Conservation (phyloP, 2,113 vertebrate genomes). For the Heteronetta atricapilla region DNA sequence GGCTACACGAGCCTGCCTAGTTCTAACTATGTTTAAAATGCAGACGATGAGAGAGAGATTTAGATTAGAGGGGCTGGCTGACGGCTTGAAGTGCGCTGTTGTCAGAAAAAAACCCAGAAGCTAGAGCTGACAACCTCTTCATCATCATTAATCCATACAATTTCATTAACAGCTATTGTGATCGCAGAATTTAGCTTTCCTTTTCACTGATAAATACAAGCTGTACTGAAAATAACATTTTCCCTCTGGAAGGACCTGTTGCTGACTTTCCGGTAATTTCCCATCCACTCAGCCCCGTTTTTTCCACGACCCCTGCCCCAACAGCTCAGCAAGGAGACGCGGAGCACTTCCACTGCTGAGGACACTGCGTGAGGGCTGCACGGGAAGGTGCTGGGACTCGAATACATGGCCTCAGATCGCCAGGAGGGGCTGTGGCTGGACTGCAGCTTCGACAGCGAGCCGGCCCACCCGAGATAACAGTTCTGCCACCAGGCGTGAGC, state of each 20-base stretch:
- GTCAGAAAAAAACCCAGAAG: background rate
- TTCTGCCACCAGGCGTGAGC: accelerated
- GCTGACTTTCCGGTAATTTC: background rate
- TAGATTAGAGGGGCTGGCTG: background rate
- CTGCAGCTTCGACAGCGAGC: background rate
- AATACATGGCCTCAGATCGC: background rate
- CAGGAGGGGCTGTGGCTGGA: background rate
- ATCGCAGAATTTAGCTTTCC: background rate
- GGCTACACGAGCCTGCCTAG: background rate
- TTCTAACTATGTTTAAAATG: background rate
- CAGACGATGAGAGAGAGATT: background rate
- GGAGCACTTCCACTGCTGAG: background rate
- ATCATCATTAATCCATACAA: background rate
- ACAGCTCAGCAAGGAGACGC: background rate
- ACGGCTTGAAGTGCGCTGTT: background rate
- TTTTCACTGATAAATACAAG: background rate
- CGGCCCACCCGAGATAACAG: background rate
- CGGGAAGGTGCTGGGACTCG: background rate
- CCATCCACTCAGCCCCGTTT: background rate
- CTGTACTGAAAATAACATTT: background rate
- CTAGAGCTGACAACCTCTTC: background rate
- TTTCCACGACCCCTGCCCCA: background rate
- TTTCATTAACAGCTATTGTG: background rate
- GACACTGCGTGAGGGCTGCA: background rate
- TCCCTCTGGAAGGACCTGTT: background rate